Evolutionary conservation across 2,113 vertebrate genomes (phyloP), one percentile per base, ranked within the genome.

Genomic region (Onychostoma macrolepis): DNA sequence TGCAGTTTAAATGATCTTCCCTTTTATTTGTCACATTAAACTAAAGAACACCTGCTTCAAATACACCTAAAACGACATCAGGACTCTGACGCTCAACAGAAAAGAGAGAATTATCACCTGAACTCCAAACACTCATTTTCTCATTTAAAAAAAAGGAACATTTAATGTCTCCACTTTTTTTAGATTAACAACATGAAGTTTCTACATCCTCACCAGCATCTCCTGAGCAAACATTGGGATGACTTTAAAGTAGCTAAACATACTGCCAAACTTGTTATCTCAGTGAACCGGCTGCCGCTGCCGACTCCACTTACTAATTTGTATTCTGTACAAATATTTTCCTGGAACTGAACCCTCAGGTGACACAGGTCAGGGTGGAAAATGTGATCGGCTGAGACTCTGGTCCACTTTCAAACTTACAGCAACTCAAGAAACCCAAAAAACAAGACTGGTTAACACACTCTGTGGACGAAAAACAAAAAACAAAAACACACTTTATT

Each of bases 231-330:
- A 80, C 10, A 63, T 12, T 78, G 74, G 67, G 36, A 30, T 58
- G 61, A 78, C 80, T 76, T 87, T 30, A 79, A 77, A 77, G 45
- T 28, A 36, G 78, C 78, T 38, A 61, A 81, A 84, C 50, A 71
- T 43, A 33, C 50, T 26, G 26, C 7, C 56, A 33, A 21, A 74
- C 48, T 28, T 84, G 75, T 19, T 78, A 28, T n/a, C 45, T 85
- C 26, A 13, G 36, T 48, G 26, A 45, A 65, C 4, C 13, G 28
- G 63, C 80, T 67, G 56, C 53, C 24, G 33, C 19, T 38, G 72
- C 82, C 9, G 45, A 56, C 28, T 80, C 45, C 4, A 45, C 11
- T 72, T 48, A 4, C n/a, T 71, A 26, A 85, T 85, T 75, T 80
- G 43, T 88, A 67, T 84, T 80, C 77, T 74, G 24, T 41, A 26